Conservation (phyloP, 2,888 invertebrate genomes). For the Sminthurides aquaticus region DNA sequence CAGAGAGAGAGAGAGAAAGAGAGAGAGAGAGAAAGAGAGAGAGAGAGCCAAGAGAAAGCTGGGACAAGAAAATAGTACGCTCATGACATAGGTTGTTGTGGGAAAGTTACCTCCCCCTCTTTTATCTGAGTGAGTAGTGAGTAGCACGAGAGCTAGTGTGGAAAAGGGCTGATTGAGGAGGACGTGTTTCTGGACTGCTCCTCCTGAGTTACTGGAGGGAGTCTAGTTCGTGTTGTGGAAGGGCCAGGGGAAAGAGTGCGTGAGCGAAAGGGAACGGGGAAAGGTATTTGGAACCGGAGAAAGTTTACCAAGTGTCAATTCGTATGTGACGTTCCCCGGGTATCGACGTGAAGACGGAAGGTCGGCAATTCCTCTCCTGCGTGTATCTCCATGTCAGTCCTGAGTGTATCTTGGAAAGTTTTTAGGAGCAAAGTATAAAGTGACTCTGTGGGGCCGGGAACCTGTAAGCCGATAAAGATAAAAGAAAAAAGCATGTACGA, state of each 20-base stretch:
- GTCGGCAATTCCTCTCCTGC: not conserved
- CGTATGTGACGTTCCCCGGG: not conserved
- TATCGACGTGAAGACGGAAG: not conserved
- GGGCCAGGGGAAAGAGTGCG: not conserved
- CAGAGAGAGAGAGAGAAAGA: not conserved
- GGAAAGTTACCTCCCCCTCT: not conserved
- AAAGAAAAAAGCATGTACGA: not conserved
- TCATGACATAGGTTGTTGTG: not conserved
- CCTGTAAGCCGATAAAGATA: not conserved
- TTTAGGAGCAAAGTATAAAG: not conserved
- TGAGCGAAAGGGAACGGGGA: not conserved
- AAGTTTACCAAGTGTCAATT: conserved; percentile 9
- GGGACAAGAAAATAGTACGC: not conserved
- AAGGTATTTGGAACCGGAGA: not conserved
- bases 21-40: not conserved
- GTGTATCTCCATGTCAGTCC: not conserved
- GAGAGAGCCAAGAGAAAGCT: not conserved
- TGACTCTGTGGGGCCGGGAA: not conserved
- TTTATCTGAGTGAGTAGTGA: not conserved
- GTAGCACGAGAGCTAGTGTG: not conserved
- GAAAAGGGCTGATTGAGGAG: conserved; percentile 4
- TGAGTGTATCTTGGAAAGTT: not conserved
- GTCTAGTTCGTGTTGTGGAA: not conserved
- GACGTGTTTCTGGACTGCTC: not conserved
- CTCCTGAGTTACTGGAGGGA: not conserved